phyloP scores from a whole-genome alignment of 2,888 invertebrate species.

The Trichopria drosophilae region DNA sequence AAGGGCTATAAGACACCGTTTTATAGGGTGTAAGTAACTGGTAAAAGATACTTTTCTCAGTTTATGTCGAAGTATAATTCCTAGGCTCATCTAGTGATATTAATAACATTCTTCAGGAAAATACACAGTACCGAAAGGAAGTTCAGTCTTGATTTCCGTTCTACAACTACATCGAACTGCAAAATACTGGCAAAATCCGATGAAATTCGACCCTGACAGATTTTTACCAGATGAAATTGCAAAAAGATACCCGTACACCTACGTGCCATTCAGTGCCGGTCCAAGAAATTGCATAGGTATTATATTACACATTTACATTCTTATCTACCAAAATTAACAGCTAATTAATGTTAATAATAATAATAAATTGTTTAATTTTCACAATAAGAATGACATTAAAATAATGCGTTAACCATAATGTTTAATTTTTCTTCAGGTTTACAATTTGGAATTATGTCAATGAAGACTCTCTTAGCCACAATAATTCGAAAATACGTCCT shows the following conservation, averaged over 20 bases:
- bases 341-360: too few relatives aligned
- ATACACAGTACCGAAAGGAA: slow-evolving; percentile 59
- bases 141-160: slow-evolving; percentile 62
- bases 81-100: too few relatives aligned
- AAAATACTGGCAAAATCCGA: slow-evolving; percentile 65
- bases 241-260: slow-evolving; percentile 64
- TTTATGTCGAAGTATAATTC: too few relatives aligned
- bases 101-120: slow-evolving; percentile 54
- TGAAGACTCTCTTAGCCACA: slow-evolving; percentile 51
- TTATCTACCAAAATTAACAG: too few relatives aligned
- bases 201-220: slow-evolving; percentile 50
- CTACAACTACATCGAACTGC: slow-evolving; percentile 67
- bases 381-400: too few relatives aligned
- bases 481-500: slow-evolving; percentile 45
- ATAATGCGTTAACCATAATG: too few relatives aligned
- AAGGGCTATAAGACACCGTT: too few relatives aligned
- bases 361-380: too few relatives aligned
- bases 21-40: too few relatives aligned
- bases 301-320: too few relatives aligned
- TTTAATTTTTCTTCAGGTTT: slow-evolving; percentile 41
- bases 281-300: slow-evolving; percentile 67
- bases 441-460: slow-evolving; percentile 54
- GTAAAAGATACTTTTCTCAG: too few relatives aligned
- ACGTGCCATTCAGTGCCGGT: slow-evolving; percentile 58
- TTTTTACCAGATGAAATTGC: slow-evolving; percentile 63